phyloP scores from a whole-genome alignment of 2,797 vertebrate species.

The Neosilurus hyrtlii region DNA sequence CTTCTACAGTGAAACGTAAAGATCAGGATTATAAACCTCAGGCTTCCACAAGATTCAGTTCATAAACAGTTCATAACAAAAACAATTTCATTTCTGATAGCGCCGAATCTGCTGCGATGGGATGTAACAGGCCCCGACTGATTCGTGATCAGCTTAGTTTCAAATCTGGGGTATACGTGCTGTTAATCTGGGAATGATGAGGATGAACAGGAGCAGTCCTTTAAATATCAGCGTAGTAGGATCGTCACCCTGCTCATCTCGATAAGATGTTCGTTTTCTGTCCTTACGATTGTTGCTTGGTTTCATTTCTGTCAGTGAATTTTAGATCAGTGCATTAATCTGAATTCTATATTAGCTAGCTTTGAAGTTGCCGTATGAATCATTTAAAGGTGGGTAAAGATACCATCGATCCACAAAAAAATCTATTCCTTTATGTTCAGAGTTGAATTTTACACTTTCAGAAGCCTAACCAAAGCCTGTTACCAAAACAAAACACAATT shows the following conservation, averaged over 20 bases:
- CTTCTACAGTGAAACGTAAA: background rate
- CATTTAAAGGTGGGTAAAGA: background rate
- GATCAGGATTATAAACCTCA: background rate
- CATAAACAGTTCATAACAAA: background rate
- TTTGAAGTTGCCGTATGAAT: background rate
- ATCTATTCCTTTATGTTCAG: background rate
- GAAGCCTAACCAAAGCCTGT: slow-evolving; percentile 48
- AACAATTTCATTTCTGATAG: background rate
- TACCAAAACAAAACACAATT: slow-evolving; percentile 26
- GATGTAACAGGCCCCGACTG: background rate
- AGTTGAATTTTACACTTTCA: slow-evolving; percentile 20
- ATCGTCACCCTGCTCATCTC: background rate
- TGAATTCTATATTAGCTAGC: background rate
- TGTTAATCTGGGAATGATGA: background rate
- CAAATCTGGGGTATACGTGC: no score
- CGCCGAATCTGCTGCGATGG: background rate
- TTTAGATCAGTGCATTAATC: background rate
- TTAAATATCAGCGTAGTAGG: background rate
- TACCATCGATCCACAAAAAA: background rate
- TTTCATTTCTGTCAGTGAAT: background rate
- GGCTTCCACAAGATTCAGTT: background rate
- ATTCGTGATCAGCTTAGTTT: background rate
- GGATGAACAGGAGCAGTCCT: background rate
- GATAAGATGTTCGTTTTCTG: background rate
- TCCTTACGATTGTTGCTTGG: background rate